Conservation (phyloP, 2,888 invertebrate species). For the Microctonus brassicae region DNA sequence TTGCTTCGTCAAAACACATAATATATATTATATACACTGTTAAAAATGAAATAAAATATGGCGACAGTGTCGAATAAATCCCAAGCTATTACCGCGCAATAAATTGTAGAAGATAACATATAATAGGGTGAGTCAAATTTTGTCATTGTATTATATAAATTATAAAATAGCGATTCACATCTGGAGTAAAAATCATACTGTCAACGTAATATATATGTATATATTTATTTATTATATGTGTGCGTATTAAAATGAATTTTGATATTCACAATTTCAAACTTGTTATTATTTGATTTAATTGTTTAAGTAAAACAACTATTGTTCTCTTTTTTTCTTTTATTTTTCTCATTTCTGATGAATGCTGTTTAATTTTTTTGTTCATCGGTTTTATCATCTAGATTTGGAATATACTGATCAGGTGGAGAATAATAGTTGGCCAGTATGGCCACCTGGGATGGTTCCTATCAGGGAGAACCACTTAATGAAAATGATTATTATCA, state of each 20-base stretch:
- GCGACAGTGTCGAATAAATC: background rate
- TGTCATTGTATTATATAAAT: background rate
- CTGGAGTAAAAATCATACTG: too few species aligned
- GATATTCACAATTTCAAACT: too few species aligned
- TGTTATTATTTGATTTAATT: too few species aligned
- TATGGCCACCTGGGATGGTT: conserved; percentile 68
- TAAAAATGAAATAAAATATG: background rate
- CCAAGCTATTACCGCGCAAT: background rate
- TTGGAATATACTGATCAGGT: background rate
- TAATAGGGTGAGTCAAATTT: background rate
- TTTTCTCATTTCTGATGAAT: background rate
- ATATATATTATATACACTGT: too few species aligned
- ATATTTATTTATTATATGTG: too few species aligned
- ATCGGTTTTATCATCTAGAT: background rate
- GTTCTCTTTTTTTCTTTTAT: too few species aligned
- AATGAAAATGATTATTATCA: conserved; percentile 59
- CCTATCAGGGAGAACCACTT: conserved; percentile 54
- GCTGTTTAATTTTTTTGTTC: background rate
- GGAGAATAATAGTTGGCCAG: conserved; percentile 25
- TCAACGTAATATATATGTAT: too few species aligned
- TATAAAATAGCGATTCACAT: background rate
- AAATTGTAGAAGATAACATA: background rate
- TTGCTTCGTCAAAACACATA: too few species aligned
- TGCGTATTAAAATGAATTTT: too few species aligned
- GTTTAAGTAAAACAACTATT: too few species aligned